Evolutionary conservation across 2,888 invertebrate genomes (phyloP).

Genomic region (Beris morrisii): DNA sequence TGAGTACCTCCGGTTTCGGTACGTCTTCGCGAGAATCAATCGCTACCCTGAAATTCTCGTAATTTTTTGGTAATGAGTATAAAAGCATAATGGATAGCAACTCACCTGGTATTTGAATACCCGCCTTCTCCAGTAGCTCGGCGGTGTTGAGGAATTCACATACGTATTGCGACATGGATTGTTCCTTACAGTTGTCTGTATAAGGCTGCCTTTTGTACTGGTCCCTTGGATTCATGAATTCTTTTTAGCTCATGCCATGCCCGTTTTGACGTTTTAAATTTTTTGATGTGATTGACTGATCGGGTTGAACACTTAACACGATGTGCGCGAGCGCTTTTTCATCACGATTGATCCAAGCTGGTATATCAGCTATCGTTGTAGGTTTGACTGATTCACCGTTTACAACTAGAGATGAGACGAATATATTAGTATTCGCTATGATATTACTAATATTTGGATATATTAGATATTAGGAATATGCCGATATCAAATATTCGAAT

Average conservation of each 20-base stretch:
- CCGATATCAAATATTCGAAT: too few relatives aligned
- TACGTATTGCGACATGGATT: not conserved
- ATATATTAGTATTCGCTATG: too few relatives aligned
- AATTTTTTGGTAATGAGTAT: not conserved
- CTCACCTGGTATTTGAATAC: conserved; percentile 15
- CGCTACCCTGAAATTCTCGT: not conserved
- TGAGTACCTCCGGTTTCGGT: not conserved
- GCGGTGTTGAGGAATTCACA: not conserved
- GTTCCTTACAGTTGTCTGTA: conserved; percentile 27
- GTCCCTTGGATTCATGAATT: conserved; percentile 25
- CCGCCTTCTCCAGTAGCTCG: not conserved
- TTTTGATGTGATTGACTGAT: conserved; percentile 11
- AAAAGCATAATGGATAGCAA: conserved; percentile 8
- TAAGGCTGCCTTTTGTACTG: conserved; percentile 26
- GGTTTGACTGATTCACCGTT: too few relatives aligned
- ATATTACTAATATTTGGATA: too few relatives aligned
- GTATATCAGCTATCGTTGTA: too few relatives aligned
- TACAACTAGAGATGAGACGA: too few relatives aligned
- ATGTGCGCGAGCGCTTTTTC: too few relatives aligned
- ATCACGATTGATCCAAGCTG: too few relatives aligned
- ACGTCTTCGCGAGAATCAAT: not conserved
- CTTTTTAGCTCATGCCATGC: conserved; percentile 28
- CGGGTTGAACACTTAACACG: not conserved
- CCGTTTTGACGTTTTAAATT: conserved; percentile 2
- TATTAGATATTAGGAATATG: too few relatives aligned